A percentile compares a stretch with the other conserved stretches of the same genome.
Conservation (phyloP, 2,113 vertebrate species). For the Heterochromis multidens region DNA sequence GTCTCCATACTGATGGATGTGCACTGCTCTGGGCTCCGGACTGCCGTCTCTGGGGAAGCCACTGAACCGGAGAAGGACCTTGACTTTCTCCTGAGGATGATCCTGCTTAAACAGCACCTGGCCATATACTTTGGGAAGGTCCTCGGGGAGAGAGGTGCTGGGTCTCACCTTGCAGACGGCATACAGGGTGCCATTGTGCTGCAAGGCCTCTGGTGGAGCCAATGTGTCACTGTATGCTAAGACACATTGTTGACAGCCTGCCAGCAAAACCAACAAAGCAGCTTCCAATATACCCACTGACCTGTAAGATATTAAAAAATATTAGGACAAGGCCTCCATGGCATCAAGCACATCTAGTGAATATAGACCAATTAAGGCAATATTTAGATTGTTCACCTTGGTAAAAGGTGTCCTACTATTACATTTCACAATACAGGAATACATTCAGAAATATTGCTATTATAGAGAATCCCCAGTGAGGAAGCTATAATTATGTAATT, state of each 20-base stretch:
- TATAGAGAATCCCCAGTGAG: neutral
- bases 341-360: neutral
- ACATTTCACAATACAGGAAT: neutral
- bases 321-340: neutral
- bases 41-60: constrained; percentile 71
- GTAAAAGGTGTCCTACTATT: neutral
- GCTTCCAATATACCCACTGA: neutral
- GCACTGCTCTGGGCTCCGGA: constrained; percentile 78
- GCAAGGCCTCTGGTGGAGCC: constrained; percentile 54
- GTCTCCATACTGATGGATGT: constrained; percentile 89
- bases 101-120: constrained; percentile 81
- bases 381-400: neutral
- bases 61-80: constrained; percentile 75
- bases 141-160: constrained; percentile 67
- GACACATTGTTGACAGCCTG: constrained; percentile 2
- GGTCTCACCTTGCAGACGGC: constrained; percentile 82
- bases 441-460: neutral
- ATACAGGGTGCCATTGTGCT: constrained; percentile 61
- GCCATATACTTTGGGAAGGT: constrained; percentile 79
- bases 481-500: neutral
- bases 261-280: constrained; percentile 39
- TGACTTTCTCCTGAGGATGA: constrained; percentile 64
- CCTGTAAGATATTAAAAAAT: constrained; percentile 24
- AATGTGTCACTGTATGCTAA: neutral
- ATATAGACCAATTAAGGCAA: neutral